These are phyloP conservation scores for Clanis bilineata DNA, from an alignment of 2,888 invertebrate genomes.

Conservation along the genomic window DNA sequence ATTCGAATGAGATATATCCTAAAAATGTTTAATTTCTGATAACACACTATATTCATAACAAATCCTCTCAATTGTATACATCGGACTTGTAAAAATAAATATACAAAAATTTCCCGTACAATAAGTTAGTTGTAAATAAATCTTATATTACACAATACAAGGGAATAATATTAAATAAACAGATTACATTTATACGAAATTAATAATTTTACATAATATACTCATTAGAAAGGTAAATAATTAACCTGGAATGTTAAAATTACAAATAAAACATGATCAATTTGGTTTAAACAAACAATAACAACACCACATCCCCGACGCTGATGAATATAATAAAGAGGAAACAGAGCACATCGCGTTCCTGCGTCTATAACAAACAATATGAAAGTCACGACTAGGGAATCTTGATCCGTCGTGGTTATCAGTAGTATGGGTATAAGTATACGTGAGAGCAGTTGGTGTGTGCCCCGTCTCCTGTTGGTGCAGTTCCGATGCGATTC, in stretches of 20 bases:
- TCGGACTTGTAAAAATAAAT: constrained; percentile 73
- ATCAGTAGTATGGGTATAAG: constrained; percentile 47
- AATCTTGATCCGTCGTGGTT: constrained; percentile 56
- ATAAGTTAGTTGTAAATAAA: constrained; percentile 80
- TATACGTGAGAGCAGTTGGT: constrained; percentile 36
- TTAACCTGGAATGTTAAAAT: constrained; percentile 80
- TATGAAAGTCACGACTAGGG: constrained; percentile 15
- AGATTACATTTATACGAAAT: constrained; percentile 63
- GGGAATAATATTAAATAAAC: constrained; percentile 72
- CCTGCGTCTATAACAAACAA: constrained; percentile 32
- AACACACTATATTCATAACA: constrained; percentile 75
- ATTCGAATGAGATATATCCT: constrained; percentile 83
- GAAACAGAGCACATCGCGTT: constrained; percentile 52
- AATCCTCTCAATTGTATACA: constrained; percentile 74
- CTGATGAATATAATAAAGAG: constrained; percentile 49
- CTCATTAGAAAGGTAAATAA: constrained; percentile 68
- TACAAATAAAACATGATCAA: constrained; percentile 71
- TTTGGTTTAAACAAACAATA: constrained; percentile 68
- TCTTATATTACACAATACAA: constrained; percentile 75
- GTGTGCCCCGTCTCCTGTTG: constrained; percentile 52
- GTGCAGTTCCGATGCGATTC: constrained; percentile 59
- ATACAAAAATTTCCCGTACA: constrained; percentile 64
- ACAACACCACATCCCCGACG: constrained; percentile 66
- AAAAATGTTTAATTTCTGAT: constrained; percentile 79
- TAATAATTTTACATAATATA: constrained; percentile 65